phyloP scores from a whole-genome alignment of 2,113 vertebrate genomes.

The Bos indicus region DNA sequence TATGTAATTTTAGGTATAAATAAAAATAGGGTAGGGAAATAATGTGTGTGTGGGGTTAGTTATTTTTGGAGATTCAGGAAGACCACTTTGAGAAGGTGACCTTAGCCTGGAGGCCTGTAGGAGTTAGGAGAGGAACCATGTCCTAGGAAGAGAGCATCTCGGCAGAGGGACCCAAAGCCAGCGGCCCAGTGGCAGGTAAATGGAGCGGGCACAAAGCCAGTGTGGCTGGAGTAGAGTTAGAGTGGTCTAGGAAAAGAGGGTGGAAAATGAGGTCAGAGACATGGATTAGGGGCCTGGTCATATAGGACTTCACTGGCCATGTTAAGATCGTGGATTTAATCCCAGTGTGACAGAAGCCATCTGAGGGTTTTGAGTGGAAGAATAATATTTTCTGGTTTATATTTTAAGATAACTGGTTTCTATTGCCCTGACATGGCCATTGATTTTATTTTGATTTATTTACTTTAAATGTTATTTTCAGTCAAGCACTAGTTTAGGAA shows the following conservation, averaged over 20 bases:
- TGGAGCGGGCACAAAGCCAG: background rate
- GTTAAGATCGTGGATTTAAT: background rate
- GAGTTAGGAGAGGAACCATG: background rate
- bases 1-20: background rate
- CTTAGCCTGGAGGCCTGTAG: background rate
- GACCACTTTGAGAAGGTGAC: background rate
- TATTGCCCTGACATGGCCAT: background rate
- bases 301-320: background rate
- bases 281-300: background rate
- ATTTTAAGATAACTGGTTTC: slow-evolving; percentile 22
- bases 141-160: background rate
- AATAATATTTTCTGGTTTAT: background rate
- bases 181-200: background rate
- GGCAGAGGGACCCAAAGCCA: background rate
- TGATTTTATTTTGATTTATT: slow-evolving; percentile 12
- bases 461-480: slow-evolving; percentile 10
- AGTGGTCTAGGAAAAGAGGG: background rate
- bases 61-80: background rate
- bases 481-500: background rate
- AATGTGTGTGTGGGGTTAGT: background rate
- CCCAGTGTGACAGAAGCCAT: background rate
- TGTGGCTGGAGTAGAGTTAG: background rate
- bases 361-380: background rate
- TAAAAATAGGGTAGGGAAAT: background rate
- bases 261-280: background rate